Percentiles rank a stretch among this genome's conserved stretches.
These are phyloP conservation scores for Scomber japonicus DNA, from an alignment of 2,113 vertebrate genomes.

Conservation along the genomic window DNA sequence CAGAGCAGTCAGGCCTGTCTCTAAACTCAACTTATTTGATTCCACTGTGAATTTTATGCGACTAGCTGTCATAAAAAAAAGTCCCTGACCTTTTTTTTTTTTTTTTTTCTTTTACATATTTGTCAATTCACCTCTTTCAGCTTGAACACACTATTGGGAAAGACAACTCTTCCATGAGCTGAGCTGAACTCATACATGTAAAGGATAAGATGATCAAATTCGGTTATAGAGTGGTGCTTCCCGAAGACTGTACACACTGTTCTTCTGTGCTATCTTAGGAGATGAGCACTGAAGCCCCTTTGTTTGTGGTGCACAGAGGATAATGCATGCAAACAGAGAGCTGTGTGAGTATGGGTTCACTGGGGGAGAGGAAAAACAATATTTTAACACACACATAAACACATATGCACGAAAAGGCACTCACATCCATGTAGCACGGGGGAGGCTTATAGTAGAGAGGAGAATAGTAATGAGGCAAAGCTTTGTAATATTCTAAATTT, in stretches of 20 bases:
- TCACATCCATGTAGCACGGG: constrained; percentile 26
- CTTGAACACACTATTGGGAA: constrained; percentile 25
- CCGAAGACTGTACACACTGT: constrained; percentile 19
- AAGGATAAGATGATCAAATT: constrained; percentile 43
- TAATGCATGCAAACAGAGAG: constrained; percentile 64
- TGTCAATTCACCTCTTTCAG: constrained; percentile 51
- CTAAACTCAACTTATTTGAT: constrained; percentile 42
- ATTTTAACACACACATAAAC: constrained; percentile 46
- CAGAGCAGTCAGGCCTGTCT: constrained; percentile 47
- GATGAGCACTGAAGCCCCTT: constrained; percentile 39
- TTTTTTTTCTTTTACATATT: constrained; percentile 26
- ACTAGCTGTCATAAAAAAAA: constrained; percentile 47
- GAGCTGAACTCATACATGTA: constrained; percentile 26
- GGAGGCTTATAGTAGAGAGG: constrained; percentile 34
- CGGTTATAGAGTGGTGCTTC: constrained; percentile 22
- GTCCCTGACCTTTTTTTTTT: constrained; percentile 32
- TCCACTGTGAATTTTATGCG: constrained; percentile 37
- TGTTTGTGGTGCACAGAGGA: constrained; percentile 54
- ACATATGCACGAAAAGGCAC: constrained; percentile 42
- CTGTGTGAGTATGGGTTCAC: constrained; percentile 49
- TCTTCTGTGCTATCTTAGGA: constrained; percentile 58
- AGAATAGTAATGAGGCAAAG: constrained; percentile 69
- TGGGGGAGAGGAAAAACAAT: constrained; percentile 47
- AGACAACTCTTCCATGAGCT: constrained; percentile 43
- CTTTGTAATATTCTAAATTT: constrained; percentile 78